These are phyloP conservation scores for Muscicapa adusta DNA, from an alignment of 2,113 vertebrate species.

Conservation along the genomic window DNA sequence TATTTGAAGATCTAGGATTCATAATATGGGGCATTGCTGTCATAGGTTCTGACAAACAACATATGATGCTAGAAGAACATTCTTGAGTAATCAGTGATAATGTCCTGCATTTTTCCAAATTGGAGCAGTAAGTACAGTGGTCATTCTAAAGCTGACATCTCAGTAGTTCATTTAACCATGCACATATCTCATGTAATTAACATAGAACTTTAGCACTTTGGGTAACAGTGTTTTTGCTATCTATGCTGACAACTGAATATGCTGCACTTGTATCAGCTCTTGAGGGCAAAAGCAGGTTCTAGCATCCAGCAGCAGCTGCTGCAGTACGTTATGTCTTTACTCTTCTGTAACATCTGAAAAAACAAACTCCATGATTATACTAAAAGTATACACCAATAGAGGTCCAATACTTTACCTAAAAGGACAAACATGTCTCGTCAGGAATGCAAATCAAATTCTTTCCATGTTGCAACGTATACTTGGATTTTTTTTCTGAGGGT, in stretches of 20 bases:
- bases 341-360: not conserved
- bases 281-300: not conserved
- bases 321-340: not conserved
- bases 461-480: not conserved
- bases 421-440: not conserved
- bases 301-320: not conserved
- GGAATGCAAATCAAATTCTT: not conserved
- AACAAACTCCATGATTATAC: not conserved
- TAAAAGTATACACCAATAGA: not conserved
- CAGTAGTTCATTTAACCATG: not conserved
- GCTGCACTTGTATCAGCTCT: accelerated
- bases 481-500: not conserved
- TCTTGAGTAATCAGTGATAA: not conserved
- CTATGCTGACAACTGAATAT: not conserved
- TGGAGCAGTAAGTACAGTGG: not conserved
- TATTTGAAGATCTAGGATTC: not conserved
- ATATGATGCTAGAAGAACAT: not conserved
- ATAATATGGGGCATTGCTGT: accelerated
- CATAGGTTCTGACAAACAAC: not conserved
- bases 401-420: not conserved
- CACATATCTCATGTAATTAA: not conserved
- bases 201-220: not conserved
- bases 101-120: not conserved
- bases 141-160: not conserved
- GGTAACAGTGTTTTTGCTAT: not conserved